Conservation (phyloP, 2,113 vertebrate genomes). For the Nerophis ophidion region DNA sequence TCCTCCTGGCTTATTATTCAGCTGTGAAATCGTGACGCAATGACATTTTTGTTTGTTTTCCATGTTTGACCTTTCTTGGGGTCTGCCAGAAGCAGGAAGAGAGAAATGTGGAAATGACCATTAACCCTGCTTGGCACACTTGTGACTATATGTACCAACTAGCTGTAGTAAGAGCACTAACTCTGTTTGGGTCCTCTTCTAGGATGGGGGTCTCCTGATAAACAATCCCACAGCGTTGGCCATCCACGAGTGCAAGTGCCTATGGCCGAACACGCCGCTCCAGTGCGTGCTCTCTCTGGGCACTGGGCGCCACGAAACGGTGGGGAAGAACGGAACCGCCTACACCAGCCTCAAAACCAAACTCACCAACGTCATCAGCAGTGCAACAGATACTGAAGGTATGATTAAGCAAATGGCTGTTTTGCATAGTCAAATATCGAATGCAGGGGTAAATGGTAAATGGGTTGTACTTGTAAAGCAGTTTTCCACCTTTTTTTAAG, state of each 20-base stretch:
- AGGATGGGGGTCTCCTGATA: constrained; percentile 95
- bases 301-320: constrained; percentile 82
- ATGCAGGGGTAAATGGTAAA: no score
- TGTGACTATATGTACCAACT: constrained; percentile 12
- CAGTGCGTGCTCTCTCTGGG: constrained; percentile 92
- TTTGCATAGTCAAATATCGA: not conserved
- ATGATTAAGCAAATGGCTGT: constrained; percentile 14
- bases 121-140: constrained; percentile 20
- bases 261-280: constrained; percentile 86
- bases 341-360: constrained; percentile 91
- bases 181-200: not conserved
- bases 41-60: no score
- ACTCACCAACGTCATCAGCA: constrained; percentile 90
- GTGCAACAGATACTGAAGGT: constrained; percentile 95
- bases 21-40: no score
- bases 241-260: constrained; percentile 91
- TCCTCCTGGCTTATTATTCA: no score
- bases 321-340: constrained; percentile 68
- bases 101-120: constrained; percentile 20
- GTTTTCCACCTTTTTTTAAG: no score
- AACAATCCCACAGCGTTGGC: constrained; percentile 94
- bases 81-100: not conserved
- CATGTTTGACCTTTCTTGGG: no score
- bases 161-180: not conserved
- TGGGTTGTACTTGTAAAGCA: no score